phyloP scores from a whole-genome alignment of 1,140 invertebrate genomes.

The Adelges cooleyi region DNA sequence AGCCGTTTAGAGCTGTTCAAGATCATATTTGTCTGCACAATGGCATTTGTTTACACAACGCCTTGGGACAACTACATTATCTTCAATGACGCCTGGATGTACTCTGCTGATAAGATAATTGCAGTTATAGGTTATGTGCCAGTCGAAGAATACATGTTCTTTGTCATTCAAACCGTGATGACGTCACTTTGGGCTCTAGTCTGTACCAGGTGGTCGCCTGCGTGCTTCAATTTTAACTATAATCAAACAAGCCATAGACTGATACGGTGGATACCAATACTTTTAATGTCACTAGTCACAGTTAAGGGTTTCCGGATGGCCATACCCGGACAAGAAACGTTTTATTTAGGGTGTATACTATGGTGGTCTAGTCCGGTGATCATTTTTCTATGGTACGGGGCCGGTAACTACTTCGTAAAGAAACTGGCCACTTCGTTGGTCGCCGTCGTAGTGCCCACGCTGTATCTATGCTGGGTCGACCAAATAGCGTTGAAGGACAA shows the following conservation, averaged over 20 bases:
- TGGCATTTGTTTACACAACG: slow-evolving; percentile 20
- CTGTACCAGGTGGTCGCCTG: slow-evolving; percentile 6
- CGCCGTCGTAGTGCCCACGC: neutral
- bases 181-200: neutral
- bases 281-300: neutral
- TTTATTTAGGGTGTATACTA: slow-evolving; percentile 9
- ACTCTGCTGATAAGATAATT: slow-evolving; percentile 1
- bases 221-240: slow-evolving; percentile 10
- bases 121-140: slow-evolving; percentile 10
- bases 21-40: neutral
- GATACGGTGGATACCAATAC: slow-evolving; percentile 16
- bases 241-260: neutral
- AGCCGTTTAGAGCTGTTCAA: slow-evolving; percentile 16
- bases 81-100: slow-evolving; percentile 10
- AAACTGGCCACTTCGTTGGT: neutral
- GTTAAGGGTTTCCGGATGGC: neutral
- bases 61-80: slow-evolving; percentile 22
- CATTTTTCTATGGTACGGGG: slow-evolving; percentile 12
- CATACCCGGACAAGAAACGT: neutral
- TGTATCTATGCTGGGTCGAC: slow-evolving; percentile 18
- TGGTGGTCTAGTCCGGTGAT: slow-evolving; percentile 22
- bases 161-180: slow-evolving; percentile 3
- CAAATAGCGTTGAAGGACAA: neutral
- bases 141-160: slow-evolving; percentile 20
- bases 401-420: slow-evolving; percentile 11